phyloP scores from a whole-genome alignment of 2,797 vertebrate species.

The Chelmon rostratus region DNA sequence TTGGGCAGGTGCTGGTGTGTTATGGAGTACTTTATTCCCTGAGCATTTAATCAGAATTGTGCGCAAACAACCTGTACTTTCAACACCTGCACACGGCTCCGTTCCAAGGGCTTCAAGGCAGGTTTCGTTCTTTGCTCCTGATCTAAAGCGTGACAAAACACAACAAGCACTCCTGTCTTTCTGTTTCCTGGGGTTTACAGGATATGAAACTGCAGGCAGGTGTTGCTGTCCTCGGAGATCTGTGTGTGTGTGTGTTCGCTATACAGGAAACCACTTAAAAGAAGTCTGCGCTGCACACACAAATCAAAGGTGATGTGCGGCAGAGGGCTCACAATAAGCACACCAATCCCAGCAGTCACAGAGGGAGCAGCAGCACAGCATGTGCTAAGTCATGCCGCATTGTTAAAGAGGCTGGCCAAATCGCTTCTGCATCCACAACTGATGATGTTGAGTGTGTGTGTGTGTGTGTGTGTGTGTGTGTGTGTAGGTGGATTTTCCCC shows the following conservation, averaged over 20 bases:
- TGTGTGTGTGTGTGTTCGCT: constrained; percentile 25
- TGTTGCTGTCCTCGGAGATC: constrained; percentile 58
- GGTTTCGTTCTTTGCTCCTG: constrained; percentile 51
- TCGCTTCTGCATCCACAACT: constrained; percentile 34
- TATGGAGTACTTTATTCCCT: constrained; percentile 22
- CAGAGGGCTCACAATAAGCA: constrained; percentile 55
- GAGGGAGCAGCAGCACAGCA: constrained; percentile 41
- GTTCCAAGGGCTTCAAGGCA: constrained; percentile 59
- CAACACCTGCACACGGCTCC: constrained; percentile 46
- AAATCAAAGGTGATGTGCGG: constrained; percentile 69
- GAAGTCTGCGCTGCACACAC: constrained; percentile 39
- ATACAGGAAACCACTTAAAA: constrained; percentile 50
- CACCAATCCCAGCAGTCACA: constrained; percentile 49
- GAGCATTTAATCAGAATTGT: constrained; percentile 42
- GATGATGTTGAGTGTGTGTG: constrained; percentile 22
- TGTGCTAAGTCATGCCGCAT: constrained; percentile 67
- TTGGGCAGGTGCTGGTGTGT: constrained; percentile 26
- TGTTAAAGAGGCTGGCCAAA: constrained; percentile 60
- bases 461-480: constrained; percentile 15
- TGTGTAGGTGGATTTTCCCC: constrained; percentile 19
- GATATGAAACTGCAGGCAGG: constrained; percentile 71
- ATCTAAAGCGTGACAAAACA: constrained; percentile 69
- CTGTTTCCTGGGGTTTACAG: constrained; percentile 61
- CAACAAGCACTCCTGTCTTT: constrained; percentile 54
- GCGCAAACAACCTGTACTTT: constrained; percentile 44